Evolutionary conservation across 1,140 invertebrate genomes (phyloP).

Genomic region (Drosophila tsacasi): DNA sequence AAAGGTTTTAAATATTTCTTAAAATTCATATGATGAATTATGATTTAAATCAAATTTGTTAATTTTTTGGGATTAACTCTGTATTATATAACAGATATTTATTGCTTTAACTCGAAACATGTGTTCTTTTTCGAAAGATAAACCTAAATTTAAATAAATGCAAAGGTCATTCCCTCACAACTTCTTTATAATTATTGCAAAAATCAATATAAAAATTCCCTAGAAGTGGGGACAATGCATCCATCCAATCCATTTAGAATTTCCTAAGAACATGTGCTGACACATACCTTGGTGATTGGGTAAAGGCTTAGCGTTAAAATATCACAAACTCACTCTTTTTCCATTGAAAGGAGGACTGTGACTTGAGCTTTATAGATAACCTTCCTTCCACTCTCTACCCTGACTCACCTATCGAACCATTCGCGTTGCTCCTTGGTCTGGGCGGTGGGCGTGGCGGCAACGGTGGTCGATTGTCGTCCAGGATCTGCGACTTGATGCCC

Average conservation of each 20-base stretch:
- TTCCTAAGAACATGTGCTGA: background rate
- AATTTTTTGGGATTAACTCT: background rate
- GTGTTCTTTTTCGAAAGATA: background rate
- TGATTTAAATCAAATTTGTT: background rate
- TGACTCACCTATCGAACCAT: constrained; percentile 72
- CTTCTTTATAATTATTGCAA: background rate
- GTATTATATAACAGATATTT: too few species aligned
- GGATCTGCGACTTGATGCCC: constrained; percentile 50
- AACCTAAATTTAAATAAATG: background rate
- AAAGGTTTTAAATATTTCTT: background rate
- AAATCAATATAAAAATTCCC: background rate
- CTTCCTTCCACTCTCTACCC: background rate
- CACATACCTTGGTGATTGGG: background rate
- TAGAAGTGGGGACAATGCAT: background rate
- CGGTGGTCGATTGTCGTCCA: constrained; percentile 79
- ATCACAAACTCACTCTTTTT: background rate
- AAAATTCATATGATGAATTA: background rate
- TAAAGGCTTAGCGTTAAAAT: background rate
- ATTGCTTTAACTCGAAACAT: background rate
- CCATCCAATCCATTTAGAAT: background rate
- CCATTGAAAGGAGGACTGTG: background rate
- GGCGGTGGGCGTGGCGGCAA: constrained; percentile 82
- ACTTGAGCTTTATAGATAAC: background rate
- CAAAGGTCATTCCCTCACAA: too few species aligned
- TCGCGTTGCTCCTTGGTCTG: constrained; percentile 61